A percentile compares a stretch with the other conserved stretches of the same genome.
Evolutionary conservation across 1,140 invertebrate species (phyloP).

Genomic region (Meloidogyne exigua): DNA sequence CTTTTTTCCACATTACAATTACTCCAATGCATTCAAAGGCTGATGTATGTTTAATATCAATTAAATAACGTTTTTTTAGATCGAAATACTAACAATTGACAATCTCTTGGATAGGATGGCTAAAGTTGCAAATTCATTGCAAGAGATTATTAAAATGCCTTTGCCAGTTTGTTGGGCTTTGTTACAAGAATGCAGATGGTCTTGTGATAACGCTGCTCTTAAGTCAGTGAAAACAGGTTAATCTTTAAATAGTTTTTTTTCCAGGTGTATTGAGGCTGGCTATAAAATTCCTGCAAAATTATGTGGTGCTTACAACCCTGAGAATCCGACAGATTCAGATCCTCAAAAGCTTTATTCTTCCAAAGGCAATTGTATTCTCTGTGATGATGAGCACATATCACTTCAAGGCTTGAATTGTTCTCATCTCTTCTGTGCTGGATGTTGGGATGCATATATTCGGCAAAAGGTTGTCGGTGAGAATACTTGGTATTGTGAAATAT

Average conservation of each 20-base stretch:
- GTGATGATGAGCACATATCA: background rate
- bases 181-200: background rate
- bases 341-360: background rate
- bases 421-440: slow-evolving; percentile 9
- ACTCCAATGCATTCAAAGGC: background rate
- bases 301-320: background rate
- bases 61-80: background rate
- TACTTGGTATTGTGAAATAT: background rate
- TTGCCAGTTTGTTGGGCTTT: background rate
- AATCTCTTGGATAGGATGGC: background rate
- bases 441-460: background rate
- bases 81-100: background rate
- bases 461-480: slow-evolving; percentile 6
- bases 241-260: background rate
- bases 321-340: background rate
- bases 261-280: background rate
- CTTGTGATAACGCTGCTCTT: background rate
- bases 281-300: background rate
- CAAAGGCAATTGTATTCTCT: slow-evolving; percentile 1
- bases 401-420: background rate
- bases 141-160: background rate
- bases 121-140: background rate
- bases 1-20: background rate
- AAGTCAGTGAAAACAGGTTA: background rate
- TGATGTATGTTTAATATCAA: background rate